phyloP scores from a whole-genome alignment of 1,140 invertebrate species.

The Aricia agestis region DNA sequence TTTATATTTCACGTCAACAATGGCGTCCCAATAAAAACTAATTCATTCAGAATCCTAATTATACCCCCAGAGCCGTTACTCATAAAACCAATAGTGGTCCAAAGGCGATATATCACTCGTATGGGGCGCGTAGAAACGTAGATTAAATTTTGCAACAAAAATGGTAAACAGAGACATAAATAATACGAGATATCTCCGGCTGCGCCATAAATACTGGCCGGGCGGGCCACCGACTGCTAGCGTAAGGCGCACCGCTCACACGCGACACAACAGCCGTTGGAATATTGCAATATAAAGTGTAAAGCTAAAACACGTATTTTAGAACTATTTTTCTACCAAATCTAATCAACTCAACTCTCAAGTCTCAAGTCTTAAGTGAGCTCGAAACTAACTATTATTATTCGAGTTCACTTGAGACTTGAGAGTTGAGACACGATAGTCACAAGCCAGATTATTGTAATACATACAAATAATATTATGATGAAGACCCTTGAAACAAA shows the following conservation, averaged over 20 bases:
- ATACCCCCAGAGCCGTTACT: neutral
- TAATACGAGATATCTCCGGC: slow-evolving; percentile 38
- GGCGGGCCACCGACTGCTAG: slow-evolving; percentile 30
- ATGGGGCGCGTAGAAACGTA: slow-evolving; percentile 19
- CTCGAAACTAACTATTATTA: no score
- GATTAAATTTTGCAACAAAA: slow-evolving; percentile 34
- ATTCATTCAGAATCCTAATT: slow-evolving; percentile 6
- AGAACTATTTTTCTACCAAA: no score
- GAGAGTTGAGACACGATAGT: no score
- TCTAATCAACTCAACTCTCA: no score
- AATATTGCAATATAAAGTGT: no score
- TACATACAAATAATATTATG: no score
- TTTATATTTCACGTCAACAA: neutral
- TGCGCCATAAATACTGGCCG: slow-evolving; percentile 37
- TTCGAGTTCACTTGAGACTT: no score
- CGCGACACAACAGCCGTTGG: neutral
- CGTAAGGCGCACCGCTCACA: slow-evolving; percentile 15
- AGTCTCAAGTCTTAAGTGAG: no score
- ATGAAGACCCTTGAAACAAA: no score
- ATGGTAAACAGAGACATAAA: slow-evolving; percentile 46
- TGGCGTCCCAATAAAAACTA: neutral
- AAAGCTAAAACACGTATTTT: no score
- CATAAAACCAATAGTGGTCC: slow-evolving; percentile 11
- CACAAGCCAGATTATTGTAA: no score
- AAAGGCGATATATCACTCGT: slow-evolving; percentile 11